Base-by-base conservation (phyloP, 2,888 invertebrate species). In the Gymnoscelis rufifasciata region DNA sequence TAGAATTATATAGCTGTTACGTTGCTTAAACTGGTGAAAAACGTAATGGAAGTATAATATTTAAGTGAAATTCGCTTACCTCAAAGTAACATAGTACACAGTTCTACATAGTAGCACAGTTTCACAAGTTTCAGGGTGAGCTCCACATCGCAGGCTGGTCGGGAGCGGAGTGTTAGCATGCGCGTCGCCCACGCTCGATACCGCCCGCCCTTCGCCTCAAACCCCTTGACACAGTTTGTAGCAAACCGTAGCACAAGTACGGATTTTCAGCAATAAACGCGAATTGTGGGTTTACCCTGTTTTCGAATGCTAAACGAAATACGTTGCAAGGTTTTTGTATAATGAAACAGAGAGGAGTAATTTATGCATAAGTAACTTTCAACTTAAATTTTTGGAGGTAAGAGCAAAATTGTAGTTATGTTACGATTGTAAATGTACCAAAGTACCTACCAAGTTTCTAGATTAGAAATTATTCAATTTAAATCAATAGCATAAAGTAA, bases 151-250 rank as follows among this genome's bases (percentile, higher is more conserved):
- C 70, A 65, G 65, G 61, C 60, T 54, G 66, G 66, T 62, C 60
- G 59, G 61, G 62, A 57, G 64, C 57, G 56, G 56, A 60, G 64
- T 31, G 47, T 19, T 35, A 27, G 15, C 77, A 80, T 74, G 76
- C 73, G 75, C 83, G 76, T 70, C 84, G 82, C 83, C 84, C 81
- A 86, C 86, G 86, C 65, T 87, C 86, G 82, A 87, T 87, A 86
- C 53, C 66, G 63, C 62, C 47, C 43, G 46, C 55, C 38, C 19
- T 19, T 54, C 51, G 46, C 57, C 56, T 43, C 52, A 42, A 47
- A 41, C 45, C 57, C 48, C 54, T 48, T 46, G 47, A 43, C 52
- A 54, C 54, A 52, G 52, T 41, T 42, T 8, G 19, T 3, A 7
- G 7, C 7, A 15, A 27, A 38, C 45, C 13, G 51, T 44, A 51